A percentile compares a stretch with the other conserved stretches of the same genome.
Conservation (phyloP, 2,888 invertebrate species). For the Synanthedon formicaeformis region DNA sequence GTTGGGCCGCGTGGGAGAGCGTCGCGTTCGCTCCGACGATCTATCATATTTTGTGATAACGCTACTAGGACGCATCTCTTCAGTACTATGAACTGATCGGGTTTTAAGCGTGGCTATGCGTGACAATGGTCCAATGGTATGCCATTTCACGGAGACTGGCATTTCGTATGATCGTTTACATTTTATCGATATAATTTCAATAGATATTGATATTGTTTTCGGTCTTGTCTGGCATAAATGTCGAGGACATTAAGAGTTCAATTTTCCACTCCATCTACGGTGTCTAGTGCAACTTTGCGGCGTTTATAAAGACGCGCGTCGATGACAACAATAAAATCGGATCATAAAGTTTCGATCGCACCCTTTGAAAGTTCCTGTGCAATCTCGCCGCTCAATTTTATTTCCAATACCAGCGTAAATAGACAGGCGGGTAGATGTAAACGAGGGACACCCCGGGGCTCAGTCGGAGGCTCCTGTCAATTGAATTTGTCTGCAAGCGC, state of each 20-base stretch:
- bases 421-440: constrained; percentile 55
- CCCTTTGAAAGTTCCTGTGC: constrained; percentile 51
- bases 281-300: constrained; percentile 25
- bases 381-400: constrained; percentile 60
- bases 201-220: background rate
- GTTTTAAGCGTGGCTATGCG: constrained; percentile 14
- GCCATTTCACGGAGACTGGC: constrained; percentile 12
- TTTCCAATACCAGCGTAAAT: constrained; percentile 56
- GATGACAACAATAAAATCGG: constrained; percentile 54
- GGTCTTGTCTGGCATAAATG: background rate
- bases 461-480: constrained; percentile 55
- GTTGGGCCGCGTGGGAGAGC: constrained; percentile 64
- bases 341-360: constrained; percentile 53
- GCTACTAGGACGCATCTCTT: constrained; percentile 61
- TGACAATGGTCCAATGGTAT: constrained; percentile 22
- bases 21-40: constrained; percentile 57
- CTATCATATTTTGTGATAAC: constrained; percentile 71
- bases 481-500: constrained; percentile 69
- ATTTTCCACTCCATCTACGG: constrained; percentile 30
- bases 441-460: constrained; percentile 56
- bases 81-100: constrained; percentile 54
- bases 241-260: constrained; percentile 18
- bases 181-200: background rate
- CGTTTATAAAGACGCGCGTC: constrained; percentile 37
- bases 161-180: constrained; percentile 19